These are phyloP conservation scores for Drosophila kanapiae DNA, from an alignment of 1,140 invertebrate species.

Conservation along the genomic window DNA sequence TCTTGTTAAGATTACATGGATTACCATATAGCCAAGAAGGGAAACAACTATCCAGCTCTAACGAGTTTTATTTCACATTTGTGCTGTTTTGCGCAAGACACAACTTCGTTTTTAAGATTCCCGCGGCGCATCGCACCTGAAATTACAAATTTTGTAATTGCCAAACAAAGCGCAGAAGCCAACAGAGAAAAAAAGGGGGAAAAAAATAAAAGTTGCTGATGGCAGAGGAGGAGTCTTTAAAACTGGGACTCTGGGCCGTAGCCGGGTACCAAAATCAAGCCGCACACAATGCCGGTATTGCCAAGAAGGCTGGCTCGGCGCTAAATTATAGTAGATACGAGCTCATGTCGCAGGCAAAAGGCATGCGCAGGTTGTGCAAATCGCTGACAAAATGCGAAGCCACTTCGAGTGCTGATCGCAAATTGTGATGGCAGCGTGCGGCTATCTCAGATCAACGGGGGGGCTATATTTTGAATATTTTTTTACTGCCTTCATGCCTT, in stretches of 20 bases:
- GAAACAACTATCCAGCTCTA: constrained; percentile 13
- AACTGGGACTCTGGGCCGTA: constrained; percentile 24
- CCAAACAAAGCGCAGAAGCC: constrained; percentile 60
- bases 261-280: background rate
- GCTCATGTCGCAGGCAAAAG: constrained; percentile 52
- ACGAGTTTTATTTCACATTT: constrained; percentile 42
- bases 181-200: constrained; percentile 1
- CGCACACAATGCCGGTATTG: constrained; percentile 66
- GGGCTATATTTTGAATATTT: background rate
- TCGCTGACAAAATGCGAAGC: constrained; percentile 77
- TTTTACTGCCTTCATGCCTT: constrained; percentile 5
- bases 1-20: constrained; percentile 50
- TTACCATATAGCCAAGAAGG: constrained; percentile 40
- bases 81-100: constrained; percentile 44
- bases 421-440: constrained; percentile 41
- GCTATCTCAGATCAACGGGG: constrained; percentile 15
- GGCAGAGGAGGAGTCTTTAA: constrained; percentile 44
- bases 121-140: constrained; percentile 63
- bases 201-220: constrained; percentile 12
- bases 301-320: constrained; percentile 46
- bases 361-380: constrained; percentile 77
- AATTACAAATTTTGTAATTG: constrained; percentile 70
- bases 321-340: constrained; percentile 72
- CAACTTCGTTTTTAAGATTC: constrained; percentile 55
- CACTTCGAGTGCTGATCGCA: constrained; percentile 33